These are phyloP conservation scores for Bombus cullumanus DNA, from an alignment of 1,140 invertebrate species.

Conservation along the genomic window DNA sequence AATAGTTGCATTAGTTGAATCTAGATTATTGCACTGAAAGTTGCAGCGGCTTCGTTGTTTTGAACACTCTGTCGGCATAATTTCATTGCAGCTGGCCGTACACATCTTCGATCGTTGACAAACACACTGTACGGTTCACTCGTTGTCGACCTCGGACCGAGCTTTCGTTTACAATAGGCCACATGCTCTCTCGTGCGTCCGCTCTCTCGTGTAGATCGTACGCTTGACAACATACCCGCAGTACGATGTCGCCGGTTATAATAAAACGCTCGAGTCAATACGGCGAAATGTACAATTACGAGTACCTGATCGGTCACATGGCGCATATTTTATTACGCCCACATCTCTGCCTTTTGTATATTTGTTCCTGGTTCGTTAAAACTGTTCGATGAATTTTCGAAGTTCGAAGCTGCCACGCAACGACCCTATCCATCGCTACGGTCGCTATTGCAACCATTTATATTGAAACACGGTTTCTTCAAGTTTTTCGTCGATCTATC, in stretches of 20 bases:
- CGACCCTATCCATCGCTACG: no score
- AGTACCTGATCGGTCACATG: background rate
- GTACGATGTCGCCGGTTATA: background rate
- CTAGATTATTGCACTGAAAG: background rate
- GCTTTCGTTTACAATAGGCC: conserved; percentile 12
- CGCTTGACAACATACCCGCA: background rate
- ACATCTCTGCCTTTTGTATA: background rate
- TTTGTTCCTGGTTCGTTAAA: background rate
- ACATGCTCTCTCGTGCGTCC: no score
- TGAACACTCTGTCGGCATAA: background rate
- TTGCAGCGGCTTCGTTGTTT: background rate
- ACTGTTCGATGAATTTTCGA: background rate
- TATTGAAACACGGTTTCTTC: no score
- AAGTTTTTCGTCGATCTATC: no score
- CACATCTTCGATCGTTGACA: background rate
- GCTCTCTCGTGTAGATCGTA: background rate
- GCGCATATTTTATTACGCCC: background rate
- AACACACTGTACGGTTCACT: background rate
- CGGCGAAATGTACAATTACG: background rate
- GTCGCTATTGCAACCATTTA: no score
- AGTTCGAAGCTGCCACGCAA: no score
- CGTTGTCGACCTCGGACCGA: background rate
- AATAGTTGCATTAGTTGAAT: background rate
- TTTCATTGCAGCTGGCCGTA: background rate
- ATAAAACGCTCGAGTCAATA: background rate